A percentile compares a stretch with the other conserved stretches of the same genome.
phyloP scores from a whole-genome alignment of 2,888 invertebrate genomes.

The Agrochola macilenta region DNA sequence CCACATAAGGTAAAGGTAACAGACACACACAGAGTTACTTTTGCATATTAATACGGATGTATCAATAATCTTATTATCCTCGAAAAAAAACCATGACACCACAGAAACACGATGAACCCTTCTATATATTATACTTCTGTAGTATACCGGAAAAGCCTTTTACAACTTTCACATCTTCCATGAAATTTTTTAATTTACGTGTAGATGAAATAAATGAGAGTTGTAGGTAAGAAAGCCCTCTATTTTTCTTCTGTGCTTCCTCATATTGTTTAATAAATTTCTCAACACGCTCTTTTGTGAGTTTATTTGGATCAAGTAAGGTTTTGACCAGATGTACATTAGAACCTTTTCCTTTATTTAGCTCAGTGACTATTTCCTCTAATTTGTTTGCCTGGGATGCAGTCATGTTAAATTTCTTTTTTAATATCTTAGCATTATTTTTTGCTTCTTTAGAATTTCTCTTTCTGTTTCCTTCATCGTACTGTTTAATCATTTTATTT shows the following conservation, averaged over 20 bases:
- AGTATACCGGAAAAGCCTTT: background rate
- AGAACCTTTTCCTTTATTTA: slow-evolving; percentile 44
- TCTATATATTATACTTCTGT: background rate
- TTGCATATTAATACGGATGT: background rate
- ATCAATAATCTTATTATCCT: background rate
- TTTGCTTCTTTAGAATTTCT: slow-evolving; percentile 39
- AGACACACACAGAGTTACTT: background rate
- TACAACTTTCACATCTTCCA: slow-evolving; percentile 10
- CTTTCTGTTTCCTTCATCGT: slow-evolving; percentile 57
- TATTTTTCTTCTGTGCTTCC: slow-evolving; percentile 31
- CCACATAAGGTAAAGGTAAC: no score
- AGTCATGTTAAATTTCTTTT: slow-evolving; percentile 47
- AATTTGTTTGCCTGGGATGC: slow-evolving; percentile 24
- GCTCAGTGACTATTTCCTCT: slow-evolving; percentile 36
- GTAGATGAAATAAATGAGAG: slow-evolving; percentile 36
- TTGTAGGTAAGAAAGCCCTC: slow-evolving; percentile 50
- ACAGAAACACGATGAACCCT: background rate
- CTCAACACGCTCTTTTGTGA: slow-evolving; percentile 49
- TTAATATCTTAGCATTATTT: slow-evolving; percentile 40
- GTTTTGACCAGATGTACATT: slow-evolving; percentile 22
- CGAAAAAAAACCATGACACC: background rate
- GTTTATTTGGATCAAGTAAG: slow-evolving; percentile 48
- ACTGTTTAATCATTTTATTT: slow-evolving; percentile 65
- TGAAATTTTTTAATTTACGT: slow-evolving; percentile 27
- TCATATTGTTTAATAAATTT: slow-evolving; percentile 44